These are phyloP conservation scores for Parus major DNA, from an alignment of 2,113 vertebrate species.

Conservation along the genomic window DNA sequence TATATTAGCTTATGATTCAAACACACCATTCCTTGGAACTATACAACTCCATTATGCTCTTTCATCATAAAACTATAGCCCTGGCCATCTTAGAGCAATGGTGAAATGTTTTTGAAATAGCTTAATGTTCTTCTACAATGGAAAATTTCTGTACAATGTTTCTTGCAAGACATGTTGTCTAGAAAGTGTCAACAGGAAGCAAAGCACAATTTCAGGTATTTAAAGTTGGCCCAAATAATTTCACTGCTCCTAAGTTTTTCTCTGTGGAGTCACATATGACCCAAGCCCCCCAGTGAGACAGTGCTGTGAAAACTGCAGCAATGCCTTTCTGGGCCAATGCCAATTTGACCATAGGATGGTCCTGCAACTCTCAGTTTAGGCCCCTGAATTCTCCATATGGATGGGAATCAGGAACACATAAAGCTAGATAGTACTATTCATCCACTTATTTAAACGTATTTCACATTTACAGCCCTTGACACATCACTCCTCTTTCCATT, in stretches of 20 bases:
- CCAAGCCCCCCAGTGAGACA: not conserved
- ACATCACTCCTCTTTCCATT: not conserved
- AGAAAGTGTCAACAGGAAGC: not conserved
- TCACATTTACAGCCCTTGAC: not conserved
- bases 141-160: not conserved
- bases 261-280: not conserved
- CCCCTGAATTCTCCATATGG: not conserved
- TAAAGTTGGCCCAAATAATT: not conserved
- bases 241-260: not conserved
- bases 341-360: not conserved
- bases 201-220: not conserved
- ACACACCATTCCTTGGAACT: not conserved
- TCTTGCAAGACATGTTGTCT: not conserved
- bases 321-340: not conserved
- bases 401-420: not conserved
- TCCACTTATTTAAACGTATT: not conserved
- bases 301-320: not conserved
- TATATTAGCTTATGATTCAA: not conserved
- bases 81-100: not conserved
- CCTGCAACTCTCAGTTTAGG: not conserved
- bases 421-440: not conserved
- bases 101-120: not conserved
- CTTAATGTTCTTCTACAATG: not conserved
- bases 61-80: not conserved
- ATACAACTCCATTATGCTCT: not conserved